Base-by-base conservation (phyloP, 2,113 vertebrate species). In the Proterorhinus semilunaris region DNA sequence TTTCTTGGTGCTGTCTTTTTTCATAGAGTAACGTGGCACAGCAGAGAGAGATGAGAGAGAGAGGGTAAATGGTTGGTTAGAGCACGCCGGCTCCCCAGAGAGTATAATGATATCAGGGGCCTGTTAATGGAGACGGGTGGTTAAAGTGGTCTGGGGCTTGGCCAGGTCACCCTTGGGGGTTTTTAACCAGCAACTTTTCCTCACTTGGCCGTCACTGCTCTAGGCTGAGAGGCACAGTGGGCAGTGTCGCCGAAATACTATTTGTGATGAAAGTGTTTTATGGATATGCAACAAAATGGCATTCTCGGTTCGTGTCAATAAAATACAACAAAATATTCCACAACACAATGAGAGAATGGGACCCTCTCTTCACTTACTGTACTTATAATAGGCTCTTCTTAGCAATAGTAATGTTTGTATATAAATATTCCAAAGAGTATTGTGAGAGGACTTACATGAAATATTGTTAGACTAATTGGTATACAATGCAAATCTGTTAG, bases 1-100 rank as follows among this genome's bases (percentile, higher is more conserved):
- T 65, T 82, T 84, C 86, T 87, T 78, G 68, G 66, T 9, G 74
- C 83, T 87, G 87, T 89, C 83, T 89, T 88, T 88, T 89, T 90
- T 87, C 91, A 92, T 94, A 93, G 90, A 91, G 89, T 86, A 91
- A 88, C 91, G 90, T 90, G 86, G 77, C 82, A 81, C 80, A 82
- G 75, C 80, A 82, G 75, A 68, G 77, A 77, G 82, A 82, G 88
- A 86, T 87, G 88, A 91, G 91, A 78, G 83, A 71, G 79, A 78
- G 72, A 76, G 83, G 84, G 80, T 87, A 89, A 90, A 88, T 85
- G 85, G 82, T 86, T 87, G 87, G 81, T 89, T 90, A 83, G 84
- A 87, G 86, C 69, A 82, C 44, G 80, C 69, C 72, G 86, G 83
- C 44, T 90, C 87, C 71, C 89, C 12, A n/a, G 80, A 79, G 87